phyloP scores from a whole-genome alignment of 2,888 invertebrate species.

The Macroteleia sp. region DNA sequence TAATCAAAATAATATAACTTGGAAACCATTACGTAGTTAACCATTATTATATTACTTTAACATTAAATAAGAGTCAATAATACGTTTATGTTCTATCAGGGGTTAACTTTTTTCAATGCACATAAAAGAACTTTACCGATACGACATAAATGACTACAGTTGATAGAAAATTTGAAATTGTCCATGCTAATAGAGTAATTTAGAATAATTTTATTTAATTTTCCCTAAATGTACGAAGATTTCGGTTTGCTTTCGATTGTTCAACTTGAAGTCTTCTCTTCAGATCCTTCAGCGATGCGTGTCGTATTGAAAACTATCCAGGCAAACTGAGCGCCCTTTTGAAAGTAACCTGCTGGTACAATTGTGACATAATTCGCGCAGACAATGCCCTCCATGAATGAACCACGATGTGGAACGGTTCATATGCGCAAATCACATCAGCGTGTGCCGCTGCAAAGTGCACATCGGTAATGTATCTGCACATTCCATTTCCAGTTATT shows the following conservation, averaged over 20 bases:
- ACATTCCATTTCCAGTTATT: conserved; percentile 34
- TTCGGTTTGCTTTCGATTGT: neutral
- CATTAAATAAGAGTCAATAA: too few species aligned
- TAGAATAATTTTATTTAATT: too few species aligned
- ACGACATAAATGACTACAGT: too few species aligned
- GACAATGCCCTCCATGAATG: conserved; percentile 34
- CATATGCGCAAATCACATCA: conserved; percentile 13
- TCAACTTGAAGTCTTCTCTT: conserved; percentile 15
- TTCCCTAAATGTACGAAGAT: too few species aligned
- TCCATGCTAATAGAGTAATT: too few species aligned
- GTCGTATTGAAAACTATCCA: conserved; percentile 14
- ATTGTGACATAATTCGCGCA: conserved; percentile 29
- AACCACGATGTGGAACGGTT: conserved; percentile 18
- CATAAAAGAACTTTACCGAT: too few species aligned
- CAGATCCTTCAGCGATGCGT: neutral
- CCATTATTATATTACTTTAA: too few species aligned
- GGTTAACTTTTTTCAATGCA: too few species aligned
- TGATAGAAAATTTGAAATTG: too few species aligned
- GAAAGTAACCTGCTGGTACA: conserved; percentile 20
- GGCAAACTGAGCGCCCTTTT: conserved; percentile 3
- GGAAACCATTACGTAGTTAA: too few species aligned
- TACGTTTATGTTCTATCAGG: too few species aligned
- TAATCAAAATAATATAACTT: too few species aligned
- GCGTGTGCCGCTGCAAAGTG: conserved; percentile 24
- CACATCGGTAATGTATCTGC: conserved; percentile 13